Base-by-base conservation (phyloP, 2,797 vertebrate genomes). In the Mormyrops attenuatus region DNA sequence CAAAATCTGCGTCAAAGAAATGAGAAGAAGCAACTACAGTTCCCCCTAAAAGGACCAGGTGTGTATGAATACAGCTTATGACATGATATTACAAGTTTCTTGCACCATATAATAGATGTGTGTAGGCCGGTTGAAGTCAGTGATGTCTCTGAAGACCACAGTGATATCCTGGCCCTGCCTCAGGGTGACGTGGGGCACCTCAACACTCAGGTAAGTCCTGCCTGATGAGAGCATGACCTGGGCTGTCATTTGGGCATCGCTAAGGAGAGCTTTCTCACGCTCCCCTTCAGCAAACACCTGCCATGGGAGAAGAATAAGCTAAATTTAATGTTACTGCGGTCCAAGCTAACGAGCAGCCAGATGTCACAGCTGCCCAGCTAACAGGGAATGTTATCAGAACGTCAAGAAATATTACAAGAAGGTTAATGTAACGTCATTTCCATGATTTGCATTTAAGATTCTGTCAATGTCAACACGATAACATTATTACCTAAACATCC, bases 51-150 rank as follows among this genome's bases (percentile, higher is more conserved):
- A 60, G 38, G 38, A 47, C 5, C 38, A 20, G 20, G 4, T 47
- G 20, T 49, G 9, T 15, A 17, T 13, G 57, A 87, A 47, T 38
- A 63, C 50, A 53, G 34, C 9, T 34, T 38, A 20, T 49, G 7
- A 17, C 57, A 66, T 69, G 41, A 22, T 20, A 66, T 11, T 52
- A 50, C 47, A 85, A 85, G 82, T 85, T 85, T 26, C 22, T 80
- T 90, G 77, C 89, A 96, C 95, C 94, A 96, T 91, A 9, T 94
- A 96, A 85, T 95, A 95, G 91, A 95, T 94, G 69, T 94, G 93
- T 5, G 93, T 92, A 17, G 94, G 90, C 3, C 85, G 91, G 66
- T n/a, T 86, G 52, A 52, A 87, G 34, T 89, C 91, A 87, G 90
- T 92, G 85, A 95, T 88, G 3, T 91, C 91, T 41, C 92, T 92